phyloP scores from a whole-genome alignment of 2,888 invertebrate species.

The Eristalis intricaria region DNA sequence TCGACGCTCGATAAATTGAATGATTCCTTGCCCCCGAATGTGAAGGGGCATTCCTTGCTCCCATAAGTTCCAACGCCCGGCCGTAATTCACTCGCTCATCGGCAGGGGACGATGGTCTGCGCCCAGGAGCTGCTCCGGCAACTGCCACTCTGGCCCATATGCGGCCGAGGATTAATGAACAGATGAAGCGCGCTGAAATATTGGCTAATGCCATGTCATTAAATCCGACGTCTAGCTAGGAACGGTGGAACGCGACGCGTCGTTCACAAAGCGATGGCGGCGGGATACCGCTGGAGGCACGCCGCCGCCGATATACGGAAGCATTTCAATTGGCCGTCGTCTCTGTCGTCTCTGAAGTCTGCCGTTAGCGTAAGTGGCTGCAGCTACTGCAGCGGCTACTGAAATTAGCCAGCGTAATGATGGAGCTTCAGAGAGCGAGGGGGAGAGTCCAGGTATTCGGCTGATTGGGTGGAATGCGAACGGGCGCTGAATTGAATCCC shows the following conservation, averaged over 20 bases:
- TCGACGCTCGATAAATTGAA: constrained; percentile 57
- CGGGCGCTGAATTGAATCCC: constrained; percentile 33
- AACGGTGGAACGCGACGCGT: constrained; percentile 24
- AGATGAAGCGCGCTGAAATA: constrained; percentile 72
- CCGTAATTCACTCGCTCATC: constrained; percentile 43
- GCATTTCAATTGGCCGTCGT: constrained; percentile 12
- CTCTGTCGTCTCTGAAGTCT: constrained; percentile 25
- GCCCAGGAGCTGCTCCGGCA: constrained; percentile 9
- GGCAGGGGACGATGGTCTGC: constrained; percentile 53
- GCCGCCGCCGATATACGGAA: neutral
- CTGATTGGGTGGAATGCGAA: constrained; percentile 59
- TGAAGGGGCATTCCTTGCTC: constrained; percentile 43
- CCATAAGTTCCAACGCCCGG: constrained; percentile 39
- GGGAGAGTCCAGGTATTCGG: constrained; percentile 33
- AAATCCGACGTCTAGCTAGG: constrained; percentile 56
- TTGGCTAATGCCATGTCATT: constrained; percentile 72
- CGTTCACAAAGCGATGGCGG: constrained; percentile 1
- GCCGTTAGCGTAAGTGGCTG: neutral
- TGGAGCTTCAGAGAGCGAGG: constrained; percentile 8
- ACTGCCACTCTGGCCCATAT: constrained; percentile 15
- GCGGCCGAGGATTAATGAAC: constrained; percentile 68
- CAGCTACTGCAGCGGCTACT: constrained; percentile 39
- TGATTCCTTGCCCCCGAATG: constrained; percentile 44
- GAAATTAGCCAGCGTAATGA: constrained; percentile 66
- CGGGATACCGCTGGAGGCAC: constrained; percentile 23